Evolutionary conservation across 2,797 vertebrate genomes (phyloP).

Genomic region (Lepus oiostolus): DNA sequence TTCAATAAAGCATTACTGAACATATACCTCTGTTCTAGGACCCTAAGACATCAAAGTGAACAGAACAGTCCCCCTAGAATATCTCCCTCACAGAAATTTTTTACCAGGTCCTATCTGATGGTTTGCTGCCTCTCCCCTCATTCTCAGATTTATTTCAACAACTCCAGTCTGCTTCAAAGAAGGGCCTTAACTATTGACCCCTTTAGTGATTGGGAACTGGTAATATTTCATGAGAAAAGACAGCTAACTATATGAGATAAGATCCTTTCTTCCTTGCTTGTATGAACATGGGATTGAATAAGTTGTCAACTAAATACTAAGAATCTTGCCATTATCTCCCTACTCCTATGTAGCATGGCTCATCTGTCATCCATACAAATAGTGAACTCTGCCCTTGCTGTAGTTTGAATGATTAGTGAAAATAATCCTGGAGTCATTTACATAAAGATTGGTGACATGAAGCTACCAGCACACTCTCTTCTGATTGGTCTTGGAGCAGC

Average conservation of each 20-base stretch:
- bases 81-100: slow-evolving; percentile 10
- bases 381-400: background rate
- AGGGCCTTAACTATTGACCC: background rate
- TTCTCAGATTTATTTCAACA: background rate
- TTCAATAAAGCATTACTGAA: background rate
- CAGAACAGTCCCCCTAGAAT: background rate
- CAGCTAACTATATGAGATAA: background rate
- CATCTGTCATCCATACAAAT: background rate
- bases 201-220: slow-evolving; percentile 17
- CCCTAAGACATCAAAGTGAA: background rate
- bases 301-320: slow-evolving; percentile 27
- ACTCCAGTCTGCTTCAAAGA: background rate
- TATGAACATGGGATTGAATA: slow-evolving; percentile 9
- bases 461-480: background rate
- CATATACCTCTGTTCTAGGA: background rate
- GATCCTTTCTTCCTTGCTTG: background rate
- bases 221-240: slow-evolving; percentile 42
- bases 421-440: background rate
- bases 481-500: background rate
- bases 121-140: background rate
- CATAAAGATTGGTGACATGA: background rate
- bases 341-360: background rate
- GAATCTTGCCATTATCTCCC: background rate
- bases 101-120: background rate
- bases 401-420: background rate